Conservation (phyloP, 2,113 vertebrate species). For the Laticauda laticaudata region DNA sequence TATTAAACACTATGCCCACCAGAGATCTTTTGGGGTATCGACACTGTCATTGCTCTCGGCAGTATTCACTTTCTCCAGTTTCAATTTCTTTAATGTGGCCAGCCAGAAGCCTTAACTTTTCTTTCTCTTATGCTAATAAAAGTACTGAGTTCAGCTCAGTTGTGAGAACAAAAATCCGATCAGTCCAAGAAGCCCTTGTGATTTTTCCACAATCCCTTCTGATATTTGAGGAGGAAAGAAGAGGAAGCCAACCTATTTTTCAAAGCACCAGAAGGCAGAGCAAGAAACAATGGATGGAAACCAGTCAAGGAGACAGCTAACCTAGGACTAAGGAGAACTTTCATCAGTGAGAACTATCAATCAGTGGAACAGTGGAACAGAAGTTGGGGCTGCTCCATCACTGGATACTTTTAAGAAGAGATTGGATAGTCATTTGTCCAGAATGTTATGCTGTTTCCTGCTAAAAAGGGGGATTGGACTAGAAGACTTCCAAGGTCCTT, state of each 20-base stretch:
- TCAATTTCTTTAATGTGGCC: neutral
- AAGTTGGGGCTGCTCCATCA: neutral
- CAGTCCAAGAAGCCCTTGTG: neutral
- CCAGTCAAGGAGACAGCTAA: neutral
- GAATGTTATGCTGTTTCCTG: neutral
- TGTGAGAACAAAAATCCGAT: neutral
- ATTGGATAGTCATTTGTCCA: neutral
- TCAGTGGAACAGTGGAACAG: neutral
- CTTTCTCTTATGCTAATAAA: neutral
- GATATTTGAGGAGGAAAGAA: neutral
- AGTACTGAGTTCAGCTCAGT: neutral
- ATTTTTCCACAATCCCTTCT: neutral
- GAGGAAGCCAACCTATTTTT: neutral
- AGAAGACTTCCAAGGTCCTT: neutral
- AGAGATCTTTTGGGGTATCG: neutral
- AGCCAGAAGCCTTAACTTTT: neutral
- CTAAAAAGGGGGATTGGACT: neutral
- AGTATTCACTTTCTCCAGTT: neutral
- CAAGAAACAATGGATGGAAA: neutral
- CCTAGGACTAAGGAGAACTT: neutral
- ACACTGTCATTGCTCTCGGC: neutral
- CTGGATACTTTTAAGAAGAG: neutral
- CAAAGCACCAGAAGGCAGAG: neutral
- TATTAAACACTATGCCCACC: neutral
- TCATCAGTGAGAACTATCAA: neutral